These are phyloP conservation scores for Orthonyx spaldingii DNA, from an alignment of 2,113 vertebrate species.

Conservation along the genomic window DNA sequence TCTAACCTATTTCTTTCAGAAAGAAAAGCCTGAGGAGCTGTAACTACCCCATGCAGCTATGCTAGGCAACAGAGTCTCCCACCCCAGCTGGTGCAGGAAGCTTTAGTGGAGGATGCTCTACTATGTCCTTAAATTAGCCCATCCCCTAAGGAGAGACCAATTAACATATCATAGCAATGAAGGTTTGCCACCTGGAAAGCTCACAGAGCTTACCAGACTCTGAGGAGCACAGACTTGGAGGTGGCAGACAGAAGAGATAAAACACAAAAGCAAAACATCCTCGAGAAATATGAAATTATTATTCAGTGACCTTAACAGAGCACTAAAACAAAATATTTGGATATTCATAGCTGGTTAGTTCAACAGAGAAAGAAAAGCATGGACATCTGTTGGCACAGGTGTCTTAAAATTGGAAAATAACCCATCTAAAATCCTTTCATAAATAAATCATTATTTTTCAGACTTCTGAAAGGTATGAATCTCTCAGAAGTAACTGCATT, in stretches of 20 bases:
- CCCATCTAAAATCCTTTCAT: background rate
- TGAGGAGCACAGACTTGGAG: background rate
- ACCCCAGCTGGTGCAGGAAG: background rate
- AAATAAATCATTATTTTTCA: slow-evolving; percentile 32
- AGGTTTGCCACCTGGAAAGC: slow-evolving; percentile 13
- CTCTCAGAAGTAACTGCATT: slow-evolving; percentile 30
- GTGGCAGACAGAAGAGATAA: background rate
- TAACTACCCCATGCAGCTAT: slow-evolving; percentile 19
- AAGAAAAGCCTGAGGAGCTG: slow-evolving; percentile 50
- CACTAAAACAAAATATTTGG: slow-evolving; percentile 10
- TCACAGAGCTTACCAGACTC: background rate
- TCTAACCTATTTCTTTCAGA: slow-evolving; percentile 58
- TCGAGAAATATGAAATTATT: background rate
- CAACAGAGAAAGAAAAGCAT: background rate
- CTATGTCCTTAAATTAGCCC: background rate
- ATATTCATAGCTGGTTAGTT: background rate
- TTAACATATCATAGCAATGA: background rate
- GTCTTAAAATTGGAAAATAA: slow-evolving; percentile 3
- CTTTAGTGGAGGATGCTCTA: background rate
- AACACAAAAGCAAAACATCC: background rate
- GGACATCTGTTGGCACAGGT: slow-evolving; percentile 31
- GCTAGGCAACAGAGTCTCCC: slow-evolving; percentile 10
- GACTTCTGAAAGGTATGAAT: slow-evolving; percentile 8
- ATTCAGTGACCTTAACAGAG: background rate
- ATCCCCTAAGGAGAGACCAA: background rate